These are phyloP conservation scores for Petrophora chlorosata DNA, from an alignment of 2,888 invertebrate species.

Conservation along the genomic window DNA sequence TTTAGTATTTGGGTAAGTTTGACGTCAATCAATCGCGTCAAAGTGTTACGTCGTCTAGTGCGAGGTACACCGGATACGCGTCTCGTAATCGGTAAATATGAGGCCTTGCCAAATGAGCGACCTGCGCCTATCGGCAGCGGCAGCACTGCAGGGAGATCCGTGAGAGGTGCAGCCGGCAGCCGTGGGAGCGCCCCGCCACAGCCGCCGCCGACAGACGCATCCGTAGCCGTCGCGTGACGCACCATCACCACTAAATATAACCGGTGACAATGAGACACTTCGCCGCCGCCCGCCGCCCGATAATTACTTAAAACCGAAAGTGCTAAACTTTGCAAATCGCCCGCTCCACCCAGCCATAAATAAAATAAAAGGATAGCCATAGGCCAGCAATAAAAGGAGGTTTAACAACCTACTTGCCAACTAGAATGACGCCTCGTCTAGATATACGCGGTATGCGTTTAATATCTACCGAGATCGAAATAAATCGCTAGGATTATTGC, in stretches of 20 bases:
- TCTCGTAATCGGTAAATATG: constrained; percentile 30
- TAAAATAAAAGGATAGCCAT: too few species aligned
- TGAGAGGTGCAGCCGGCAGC: too few species aligned
- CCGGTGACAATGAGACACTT: constrained; percentile 63
- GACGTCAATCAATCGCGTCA: constrained; percentile 39
- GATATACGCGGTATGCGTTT: constrained; percentile 78
- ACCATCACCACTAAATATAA: constrained; percentile 69
- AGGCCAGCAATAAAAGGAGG: constrained; percentile 69
- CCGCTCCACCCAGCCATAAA: constrained; percentile 59
- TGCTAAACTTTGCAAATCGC: constrained; percentile 46
- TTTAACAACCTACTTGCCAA: constrained; percentile 75
- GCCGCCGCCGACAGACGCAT: constrained; percentile 64
- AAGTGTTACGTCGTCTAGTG: constrained; percentile 27
- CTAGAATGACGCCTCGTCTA: constrained; percentile 69
- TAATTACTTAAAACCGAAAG: constrained; percentile 59
- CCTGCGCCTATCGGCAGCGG: constrained; percentile 39
- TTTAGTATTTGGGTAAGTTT: constrained; percentile 21
- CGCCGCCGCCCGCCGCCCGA: constrained; percentile 58
- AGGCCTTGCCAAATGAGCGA: constrained; percentile 53
- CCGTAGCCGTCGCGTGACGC: constrained; percentile 56
- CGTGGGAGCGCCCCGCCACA: constrained; percentile 35
- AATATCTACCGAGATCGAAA: constrained; percentile 80
- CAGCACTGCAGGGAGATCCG: constrained; percentile 17
- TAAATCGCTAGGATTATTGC: constrained; percentile 83
- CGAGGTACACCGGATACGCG: constrained; percentile 46